Evolutionary conservation across 2,888 invertebrate species (phyloP), one percentile per base, ranked within the genome.

Genomic region (Drosophila fungiperda): DNA sequence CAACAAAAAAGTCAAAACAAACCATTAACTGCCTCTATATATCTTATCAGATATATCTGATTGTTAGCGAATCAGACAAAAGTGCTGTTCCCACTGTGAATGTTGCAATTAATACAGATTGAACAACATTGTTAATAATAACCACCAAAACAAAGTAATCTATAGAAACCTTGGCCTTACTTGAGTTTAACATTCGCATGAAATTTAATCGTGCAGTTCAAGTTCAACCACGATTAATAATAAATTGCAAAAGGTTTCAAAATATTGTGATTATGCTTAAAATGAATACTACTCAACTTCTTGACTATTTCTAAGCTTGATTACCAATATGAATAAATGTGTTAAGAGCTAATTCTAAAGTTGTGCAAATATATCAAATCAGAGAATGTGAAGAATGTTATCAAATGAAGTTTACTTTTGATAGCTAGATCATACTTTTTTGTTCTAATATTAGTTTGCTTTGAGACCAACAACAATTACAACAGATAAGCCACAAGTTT

Each of bases 181-280:
- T 66, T 54, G 20, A 33, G 33, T 20, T 57, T 36, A 48, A n/a
- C 42, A 38, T 54, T 42, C 54, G 45, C 32, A 45, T 63, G 82
- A 76, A 82, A 82, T 68, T 45, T 55, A 63, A 82, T 76, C 76
- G 60, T 38, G 50, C 65, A 69, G 83, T 71, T 82, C 82, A 82
- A 83, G 82, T 76, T 67, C 76, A 71, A 68, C 36, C 9, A 69
- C 40, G 73, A 68, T 72, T 55, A 53, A 63, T 57, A 40, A 23
- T 32, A 57, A 20, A 42, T 55, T 12, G 29, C 11, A 38, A 55
- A 26, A n/a, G 29, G 15, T 38, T 29, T 35, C 6, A 35, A 53
- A 35, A 35, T 23, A 15, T 23, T 23, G 7, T n/a, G 32, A 17
- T 8, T 50, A 32, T 32, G n/a, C 20, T n/a, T 15, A 17, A 54